Base-by-base conservation (phyloP, 2,113 vertebrate genomes). In the Nesoenas mayeri region DNA sequence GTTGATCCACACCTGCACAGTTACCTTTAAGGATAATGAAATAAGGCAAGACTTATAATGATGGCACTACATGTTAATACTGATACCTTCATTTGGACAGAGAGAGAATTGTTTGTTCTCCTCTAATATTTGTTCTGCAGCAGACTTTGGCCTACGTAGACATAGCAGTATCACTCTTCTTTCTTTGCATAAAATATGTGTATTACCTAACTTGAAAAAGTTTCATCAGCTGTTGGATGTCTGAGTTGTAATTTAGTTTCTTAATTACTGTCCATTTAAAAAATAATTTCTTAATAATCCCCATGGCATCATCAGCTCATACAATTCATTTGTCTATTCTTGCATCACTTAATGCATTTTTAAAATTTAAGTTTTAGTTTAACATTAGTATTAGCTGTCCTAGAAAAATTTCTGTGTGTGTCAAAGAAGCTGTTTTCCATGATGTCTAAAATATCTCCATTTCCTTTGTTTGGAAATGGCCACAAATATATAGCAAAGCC, bases 11-110 rank as follows among this genome's bases (percentile, higher is more conserved):
- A 98, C 98, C 98, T 98, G 98, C 97, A 97, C 97, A 97, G 98
- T 98, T 99, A 99, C 98, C 98, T 98, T 98, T 97, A 97, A 98
- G 98, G 97, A 97, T 98, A 97, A 98, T 98, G 98, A 98, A 98
- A 98, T 99, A 99, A 99, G 99, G 99, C 99, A 99, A 99, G 98
- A 98, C 98, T 98, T 97, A 97, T 93, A 97, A 98, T 97, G 97
- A 98, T 98, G 98, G 98, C 98, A 98, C 98, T 95, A 98, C 96
- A 96, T 97, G 97, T 97, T 97, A 99, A 99, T 98, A 99, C 99
- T 99, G 99, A 98, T 98, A 98, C 90, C 94, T 96, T 96, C 92
- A 74, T 95, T 97, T 96, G 93, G 85, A 94, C 88, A 96, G 92
- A 96, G 92, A 78, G 87, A 91, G 79, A 80, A 96, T 93, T 97